Conservation (phyloP, 2,113 vertebrate species). For the Merops nubicus region DNA sequence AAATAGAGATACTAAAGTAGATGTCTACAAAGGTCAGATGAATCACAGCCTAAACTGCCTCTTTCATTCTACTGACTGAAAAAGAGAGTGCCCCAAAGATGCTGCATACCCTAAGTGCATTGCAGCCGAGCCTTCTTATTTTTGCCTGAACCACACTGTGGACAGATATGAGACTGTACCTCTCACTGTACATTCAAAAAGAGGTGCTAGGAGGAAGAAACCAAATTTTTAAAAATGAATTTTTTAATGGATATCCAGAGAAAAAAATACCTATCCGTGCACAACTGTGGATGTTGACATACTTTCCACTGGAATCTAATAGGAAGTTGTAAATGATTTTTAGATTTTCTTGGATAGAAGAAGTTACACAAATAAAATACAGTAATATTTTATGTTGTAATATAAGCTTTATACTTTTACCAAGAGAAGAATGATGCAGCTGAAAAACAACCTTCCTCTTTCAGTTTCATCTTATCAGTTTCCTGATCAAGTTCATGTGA, state of each 20-base stretch:
- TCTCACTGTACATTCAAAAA: not conserved
- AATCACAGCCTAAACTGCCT: not conserved
- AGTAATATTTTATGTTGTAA: not conserved
- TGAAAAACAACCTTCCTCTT: not conserved
- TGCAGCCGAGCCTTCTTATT: not conserved
- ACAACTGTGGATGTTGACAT: not conserved
- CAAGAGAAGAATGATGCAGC: not conserved
- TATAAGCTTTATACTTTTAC: not conserved
- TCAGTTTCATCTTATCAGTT: not conserved
- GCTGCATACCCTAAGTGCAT: not conserved
- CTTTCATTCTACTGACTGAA: not conserved
- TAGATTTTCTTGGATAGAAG: not conserved
- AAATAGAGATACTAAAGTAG: not conserved
- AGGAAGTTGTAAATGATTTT: not conserved
- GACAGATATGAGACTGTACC: not conserved
- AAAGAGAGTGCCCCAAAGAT: not conserved
- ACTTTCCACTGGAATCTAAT: not conserved
- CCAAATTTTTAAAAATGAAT: not conserved
- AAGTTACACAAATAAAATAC: not conserved
- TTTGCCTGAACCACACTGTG: not conserved
- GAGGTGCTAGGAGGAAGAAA: not conserved
- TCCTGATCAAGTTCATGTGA: not conserved
- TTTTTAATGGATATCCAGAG: not conserved
- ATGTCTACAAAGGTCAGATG: not conserved
- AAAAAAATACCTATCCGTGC: not conserved